These are phyloP conservation scores for Calliphora vomitoria DNA, from an alignment of 2,888 invertebrate genomes.

Conservation along the genomic window DNA sequence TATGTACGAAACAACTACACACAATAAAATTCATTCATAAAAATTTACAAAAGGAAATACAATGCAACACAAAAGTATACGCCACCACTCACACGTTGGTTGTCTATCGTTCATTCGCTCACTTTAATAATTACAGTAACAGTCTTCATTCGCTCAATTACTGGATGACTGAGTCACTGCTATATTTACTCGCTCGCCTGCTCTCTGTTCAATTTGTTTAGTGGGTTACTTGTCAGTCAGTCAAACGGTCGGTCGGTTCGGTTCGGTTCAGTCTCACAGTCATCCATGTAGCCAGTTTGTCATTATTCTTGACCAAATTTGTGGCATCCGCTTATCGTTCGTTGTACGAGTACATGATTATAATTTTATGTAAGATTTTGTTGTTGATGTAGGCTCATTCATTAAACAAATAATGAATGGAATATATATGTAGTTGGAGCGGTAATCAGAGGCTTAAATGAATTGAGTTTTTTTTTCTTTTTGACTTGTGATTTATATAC, in stretches of 20 bases:
- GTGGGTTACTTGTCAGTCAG: background rate
- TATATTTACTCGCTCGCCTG: background rate
- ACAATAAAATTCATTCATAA: conserved; percentile 64
- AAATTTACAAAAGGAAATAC: conserved; percentile 65
- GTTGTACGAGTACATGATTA: conserved; percentile 15
- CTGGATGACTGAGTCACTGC: background rate
- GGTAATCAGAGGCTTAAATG: background rate
- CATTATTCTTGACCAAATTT: conserved; percentile 60
- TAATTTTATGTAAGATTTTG: conserved; percentile 38
- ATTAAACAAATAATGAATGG: conserved; percentile 26
- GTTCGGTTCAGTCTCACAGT: conserved; percentile 35
- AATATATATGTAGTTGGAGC: background rate
- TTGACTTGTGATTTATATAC: background rate
- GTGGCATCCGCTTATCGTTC: conserved; percentile 66
- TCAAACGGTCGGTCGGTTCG: conserved; percentile 7
- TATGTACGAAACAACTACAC: too few species aligned
- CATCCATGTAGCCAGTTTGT: background rate
- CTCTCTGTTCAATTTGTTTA: background rate
- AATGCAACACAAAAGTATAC: conserved; percentile 37
- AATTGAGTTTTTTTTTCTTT: background rate
- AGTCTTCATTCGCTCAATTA: background rate
- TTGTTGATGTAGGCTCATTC: conserved; percentile 41
- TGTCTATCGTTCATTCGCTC: background rate
- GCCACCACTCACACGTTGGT: conserved; percentile 23
- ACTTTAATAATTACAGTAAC: background rate